A percentile compares a stretch with the other conserved stretches of the same genome.
Evolutionary conservation across 2,797 vertebrate genomes (phyloP).

Genomic region (Capromys pilorides): DNA sequence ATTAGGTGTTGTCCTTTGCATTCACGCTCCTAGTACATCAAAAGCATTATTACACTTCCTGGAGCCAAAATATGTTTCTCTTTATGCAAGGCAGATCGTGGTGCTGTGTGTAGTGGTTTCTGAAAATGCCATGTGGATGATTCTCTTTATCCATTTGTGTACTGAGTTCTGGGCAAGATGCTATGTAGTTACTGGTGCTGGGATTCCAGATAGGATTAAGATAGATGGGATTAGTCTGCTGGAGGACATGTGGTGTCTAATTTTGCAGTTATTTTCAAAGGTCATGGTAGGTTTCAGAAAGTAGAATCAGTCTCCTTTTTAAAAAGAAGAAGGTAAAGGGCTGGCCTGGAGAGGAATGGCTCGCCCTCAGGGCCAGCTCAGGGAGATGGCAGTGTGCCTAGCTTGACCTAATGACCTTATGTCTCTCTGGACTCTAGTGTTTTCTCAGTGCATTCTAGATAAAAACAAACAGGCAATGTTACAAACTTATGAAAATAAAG

Average conservation of each 20-base stretch:
- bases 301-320: background rate
- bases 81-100: background rate
- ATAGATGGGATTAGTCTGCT: background rate
- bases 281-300: background rate
- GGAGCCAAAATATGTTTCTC: background rate
- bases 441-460: background rate
- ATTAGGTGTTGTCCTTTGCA: background rate
- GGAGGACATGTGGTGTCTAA: background rate
- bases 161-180: background rate
- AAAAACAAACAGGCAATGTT: background rate
- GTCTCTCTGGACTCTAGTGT: background rate
- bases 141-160: background rate
- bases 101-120: background rate
- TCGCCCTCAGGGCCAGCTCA: background rate
- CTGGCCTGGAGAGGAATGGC: background rate
- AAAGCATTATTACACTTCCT: background rate
- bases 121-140: constrained; percentile 26
- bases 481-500: background rate
- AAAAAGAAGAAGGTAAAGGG: background rate
- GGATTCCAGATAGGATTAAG: constrained; percentile 19
- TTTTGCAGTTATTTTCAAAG: constrained; percentile 47
- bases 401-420: background rate
- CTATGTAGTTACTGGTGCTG: constrained; percentile 18
- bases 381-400: background rate
- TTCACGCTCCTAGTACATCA: background rate